Evolutionary conservation across 2,797 vertebrate species (phyloP), one percentile per base, ranked within the genome.

Genomic region (Zenarchopterus dispar): DNA sequence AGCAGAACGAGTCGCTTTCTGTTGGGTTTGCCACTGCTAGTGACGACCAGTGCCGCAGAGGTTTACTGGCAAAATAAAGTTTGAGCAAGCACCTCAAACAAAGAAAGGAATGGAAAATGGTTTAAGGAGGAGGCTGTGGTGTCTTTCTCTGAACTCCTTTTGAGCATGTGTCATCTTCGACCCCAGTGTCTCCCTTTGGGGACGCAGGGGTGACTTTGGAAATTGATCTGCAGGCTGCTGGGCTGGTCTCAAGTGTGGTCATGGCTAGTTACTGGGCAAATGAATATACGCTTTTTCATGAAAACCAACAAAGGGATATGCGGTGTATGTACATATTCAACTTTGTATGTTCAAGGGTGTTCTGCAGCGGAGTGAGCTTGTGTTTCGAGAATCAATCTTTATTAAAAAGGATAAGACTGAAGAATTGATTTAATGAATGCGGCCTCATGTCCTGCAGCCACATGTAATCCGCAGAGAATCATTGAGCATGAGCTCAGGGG

Each of bases 401-500:
- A 93, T 93, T 93, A 93, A 91, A 92, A 91, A 86, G 91, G 87
- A 91, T 88, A 88, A 90, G 86, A 90, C 82, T 87, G 88, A 91
- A 91, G 91, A 94, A 93, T 93, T 92, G 91, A 93, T 93, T 93
- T 94, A 94, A 95, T 95, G 93, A 94, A 94, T 95, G 94, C 93
- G 81, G 81, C 89, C 91, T 92, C 93, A 94, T 93, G 93, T 93
- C 93, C 92, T 90, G 91, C 89, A 69, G 93, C 91, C 90, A 90
- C 89, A 84, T 93, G 92, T 94, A 94, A 94, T 94, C 93, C 92
- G 82, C 88, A 81, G 90, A 93, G 93, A 93, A 93, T 93, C 92
- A 85, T 90, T 81, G 89, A 93, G 91, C 88, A 77, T 65, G 83
- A 92, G 92, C 92, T 93, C 89, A 81, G 90, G 89, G 90, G 92